A percentile compares a stretch with the other conserved stretches of the same genome.
These are phyloP conservation scores for Rhizoglyphus robini DNA, from an alignment of 1,140 invertebrate species.

Conservation along the genomic window DNA sequence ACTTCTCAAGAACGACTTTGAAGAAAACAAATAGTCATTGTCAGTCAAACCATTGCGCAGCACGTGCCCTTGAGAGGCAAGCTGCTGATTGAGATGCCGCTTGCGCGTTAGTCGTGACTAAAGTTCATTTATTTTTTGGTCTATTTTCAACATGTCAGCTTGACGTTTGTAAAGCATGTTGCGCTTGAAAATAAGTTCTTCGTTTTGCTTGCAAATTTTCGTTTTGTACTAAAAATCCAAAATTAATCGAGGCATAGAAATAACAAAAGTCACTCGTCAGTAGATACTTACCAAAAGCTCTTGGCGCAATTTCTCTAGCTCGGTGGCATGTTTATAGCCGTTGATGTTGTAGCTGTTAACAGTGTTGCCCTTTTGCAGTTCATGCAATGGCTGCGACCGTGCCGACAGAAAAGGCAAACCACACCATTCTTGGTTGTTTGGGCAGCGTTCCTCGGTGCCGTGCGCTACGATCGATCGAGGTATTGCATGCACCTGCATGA, in stretches of 20 bases:
- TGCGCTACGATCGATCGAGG: not conserved
- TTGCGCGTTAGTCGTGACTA: constrained; percentile 77
- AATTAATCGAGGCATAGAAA: too few relatives aligned
- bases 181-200: constrained; percentile 67
- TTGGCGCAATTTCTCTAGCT: constrained; percentile 67
- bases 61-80: constrained; percentile 29
- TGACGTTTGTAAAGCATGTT: constrained; percentile 68
- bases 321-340: constrained; percentile 43
- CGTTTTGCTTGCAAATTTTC: constrained; percentile 87
- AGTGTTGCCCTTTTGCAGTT: constrained; percentile 40
- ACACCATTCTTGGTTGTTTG: not conserved
- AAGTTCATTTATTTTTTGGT: constrained; percentile 77
- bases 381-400: constrained; percentile 79
- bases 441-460: not conserved
- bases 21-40: constrained; percentile 22
- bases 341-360: constrained; percentile 26
- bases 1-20: constrained; percentile 5
- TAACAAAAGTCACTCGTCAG: too few relatives aligned
- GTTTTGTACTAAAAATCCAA: constrained; percentile 94
- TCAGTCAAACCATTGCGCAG: not conserved
- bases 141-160: constrained; percentile 76
- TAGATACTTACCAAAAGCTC: constrained; percentile 69
- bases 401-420: too few relatives aligned
- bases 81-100: constrained; percentile 65
- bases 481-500: not conserved